Percentiles rank a stretch among this genome's conserved stretches.
Conservation (phyloP, 2,888 invertebrate genomes). For the Xanthorhoe spadicearia region DNA sequence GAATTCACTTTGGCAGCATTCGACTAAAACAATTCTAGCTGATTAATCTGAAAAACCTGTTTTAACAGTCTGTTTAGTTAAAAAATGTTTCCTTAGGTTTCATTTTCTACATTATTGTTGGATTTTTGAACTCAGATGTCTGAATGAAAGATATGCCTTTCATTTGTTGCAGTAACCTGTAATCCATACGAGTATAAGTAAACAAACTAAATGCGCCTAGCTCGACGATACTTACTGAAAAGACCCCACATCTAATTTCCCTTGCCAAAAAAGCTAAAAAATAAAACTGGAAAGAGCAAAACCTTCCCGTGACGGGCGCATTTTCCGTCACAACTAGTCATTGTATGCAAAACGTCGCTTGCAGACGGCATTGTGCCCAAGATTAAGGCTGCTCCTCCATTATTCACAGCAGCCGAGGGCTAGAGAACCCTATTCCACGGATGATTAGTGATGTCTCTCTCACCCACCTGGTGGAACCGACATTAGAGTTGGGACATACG, state of each 20-base stretch:
- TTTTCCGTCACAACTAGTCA: constrained; percentile 65
- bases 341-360: constrained; percentile 81
- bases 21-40: background rate
- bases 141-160: background rate
- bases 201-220: background rate
- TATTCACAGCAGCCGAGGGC: constrained; percentile 66
- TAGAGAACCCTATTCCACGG: constrained; percentile 67
- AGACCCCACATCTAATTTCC: constrained; percentile 13
- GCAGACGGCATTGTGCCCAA: constrained; percentile 79
- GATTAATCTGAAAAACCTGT: background rate
- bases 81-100: too few relatives aligned
- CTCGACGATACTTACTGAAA: background rate
- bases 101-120: too few relatives aligned
- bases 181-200: background rate
- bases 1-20: too few relatives aligned
- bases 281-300: constrained; percentile 29
- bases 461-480: constrained; percentile 52
- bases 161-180: background rate
- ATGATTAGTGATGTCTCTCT: constrained; percentile 66
- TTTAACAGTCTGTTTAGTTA: too few relatives aligned
- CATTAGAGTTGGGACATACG: constrained; percentile 25
- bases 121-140: too few relatives aligned
- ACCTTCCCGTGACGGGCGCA: constrained; percentile 54
- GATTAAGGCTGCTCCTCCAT: constrained; percentile 76
- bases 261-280: constrained; percentile 9